Evolutionary conservation across 1,140 invertebrate species (phyloP), one percentile per base, ranked within the genome.

Genomic region (Ceratina japonica): DNA sequence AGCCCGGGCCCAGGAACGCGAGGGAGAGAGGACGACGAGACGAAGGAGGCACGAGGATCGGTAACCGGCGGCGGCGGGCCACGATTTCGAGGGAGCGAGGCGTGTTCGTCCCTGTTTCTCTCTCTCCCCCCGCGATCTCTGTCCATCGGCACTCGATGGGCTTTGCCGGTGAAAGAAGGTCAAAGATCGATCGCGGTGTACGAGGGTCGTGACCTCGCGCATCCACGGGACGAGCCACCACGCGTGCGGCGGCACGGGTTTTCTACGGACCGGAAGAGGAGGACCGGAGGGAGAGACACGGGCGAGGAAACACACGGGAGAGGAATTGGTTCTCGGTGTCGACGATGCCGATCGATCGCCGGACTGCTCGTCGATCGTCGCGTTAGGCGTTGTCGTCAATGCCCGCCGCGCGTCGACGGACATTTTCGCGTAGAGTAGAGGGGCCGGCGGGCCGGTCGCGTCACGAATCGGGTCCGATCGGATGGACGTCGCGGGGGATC

Each of bases 111-210:
- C n/a, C 58, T 69, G 69, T 75, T 71, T 82, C 81, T 86, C 80
- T 86, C 80, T 85, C 84, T 86, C 84, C 80, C 71, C 83, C 71
- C 75, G 82, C 83, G 80, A 82, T 86, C 79, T 85, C 82, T 77
- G 72, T 80, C 75, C 81, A 72, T 49, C 69, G 71, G 51, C 58
- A 75, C 79, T 82, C 80, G 83, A 85, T 85, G 83, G 75, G 84
- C 62, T 82, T 85, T 79, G 79, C 75, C 84, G 72, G 62, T 80
- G 75, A 85, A 85, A 85, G 83, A 85, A 86, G 89, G 86, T 88
- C 84, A 89, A 90, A 89, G 84, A 90, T 89, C 87, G 89, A 90
- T 89, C 81, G 86, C 84, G 71, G 83, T 75, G 79, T 74, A 78
- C 79, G 83, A 87, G 86, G 79, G 79, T 83, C 82, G 83, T 78